Evolutionary conservation across 2,113 vertebrate genomes (phyloP).

Genomic region (Myotis lucifugus): DNA sequence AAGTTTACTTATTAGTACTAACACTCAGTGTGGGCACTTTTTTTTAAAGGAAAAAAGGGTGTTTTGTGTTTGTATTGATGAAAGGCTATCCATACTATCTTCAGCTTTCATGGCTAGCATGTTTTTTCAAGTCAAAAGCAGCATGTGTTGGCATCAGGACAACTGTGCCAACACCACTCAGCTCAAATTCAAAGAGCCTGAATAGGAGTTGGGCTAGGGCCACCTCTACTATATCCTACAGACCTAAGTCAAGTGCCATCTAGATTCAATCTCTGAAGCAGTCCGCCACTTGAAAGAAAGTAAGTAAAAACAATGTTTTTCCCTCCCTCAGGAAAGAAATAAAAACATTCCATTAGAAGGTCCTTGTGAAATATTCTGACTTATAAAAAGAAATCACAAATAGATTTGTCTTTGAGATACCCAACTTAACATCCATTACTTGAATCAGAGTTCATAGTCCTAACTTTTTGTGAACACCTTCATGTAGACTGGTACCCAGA

Average conservation of each 20-base stretch:
- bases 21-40: background rate
- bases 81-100: slow-evolving; percentile 52
- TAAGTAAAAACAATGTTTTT: slow-evolving; percentile 40
- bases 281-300: slow-evolving; percentile 58
- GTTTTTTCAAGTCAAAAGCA: slow-evolving; percentile 61
- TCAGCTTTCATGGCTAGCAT: slow-evolving; percentile 47
- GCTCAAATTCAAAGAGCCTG: slow-evolving; percentile 55
- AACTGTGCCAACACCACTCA: slow-evolving; percentile 57
- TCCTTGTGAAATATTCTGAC: slow-evolving; percentile 40
- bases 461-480: slow-evolving; percentile 38
- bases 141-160: slow-evolving; percentile 36
- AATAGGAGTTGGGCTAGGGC: slow-evolving; percentile 38
- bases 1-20: slow-evolving; percentile 23
- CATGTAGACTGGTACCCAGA: background rate
- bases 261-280: slow-evolving; percentile 59
- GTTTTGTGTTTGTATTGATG: slow-evolving; percentile 59
- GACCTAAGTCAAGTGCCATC: slow-evolving; percentile 53
- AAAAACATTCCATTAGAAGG: slow-evolving; percentile 58
- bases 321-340: background rate
- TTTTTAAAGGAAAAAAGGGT: background rate
- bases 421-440: background rate
- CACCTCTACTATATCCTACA: slow-evolving; percentile 4
- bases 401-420: slow-evolving; percentile 40
- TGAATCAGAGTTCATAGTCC: background rate
- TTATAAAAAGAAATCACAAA: slow-evolving; percentile 54